Percentiles rank a stretch among this genome's conserved stretches.
Conservation (phyloP, 2,888 invertebrate genomes). For the Drosophila limbata region DNA sequence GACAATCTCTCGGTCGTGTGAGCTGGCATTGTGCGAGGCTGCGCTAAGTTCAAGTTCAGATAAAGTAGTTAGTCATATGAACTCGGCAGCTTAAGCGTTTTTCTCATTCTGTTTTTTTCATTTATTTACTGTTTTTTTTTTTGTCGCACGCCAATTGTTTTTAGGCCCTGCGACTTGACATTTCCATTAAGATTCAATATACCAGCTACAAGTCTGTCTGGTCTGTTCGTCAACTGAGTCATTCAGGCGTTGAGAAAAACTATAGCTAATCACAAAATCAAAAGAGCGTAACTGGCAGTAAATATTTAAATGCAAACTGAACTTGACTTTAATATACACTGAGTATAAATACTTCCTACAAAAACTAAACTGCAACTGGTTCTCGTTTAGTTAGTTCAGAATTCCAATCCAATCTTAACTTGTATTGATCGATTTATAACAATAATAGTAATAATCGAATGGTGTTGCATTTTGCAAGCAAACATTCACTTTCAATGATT, state of each 20-base stretch:
- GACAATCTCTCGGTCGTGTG: constrained; percentile 20
- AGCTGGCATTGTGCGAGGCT: constrained; percentile 22
- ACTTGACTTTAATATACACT: constrained; percentile 14
- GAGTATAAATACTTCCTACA: constrained; percentile 8
- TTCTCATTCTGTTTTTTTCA: constrained; percentile 3
- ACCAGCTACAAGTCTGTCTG: not conserved
- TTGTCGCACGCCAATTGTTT: constrained; percentile 27
- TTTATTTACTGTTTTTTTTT: not conserved
- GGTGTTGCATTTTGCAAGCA: constrained; percentile 17
- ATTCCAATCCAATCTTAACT: not conserved
- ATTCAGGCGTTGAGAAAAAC: constrained; percentile 22
- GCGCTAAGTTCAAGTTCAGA: constrained; percentile 37
- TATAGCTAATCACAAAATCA: constrained; percentile 20
- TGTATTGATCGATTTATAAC: not conserved
- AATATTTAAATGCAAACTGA: constrained; percentile 24
- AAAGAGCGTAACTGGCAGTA: constrained; percentile 26
- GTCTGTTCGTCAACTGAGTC: constrained; percentile 14
- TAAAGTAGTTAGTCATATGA: constrained; percentile 26
- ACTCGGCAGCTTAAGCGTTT: constrained; percentile 19
- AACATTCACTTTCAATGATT: constrained; percentile 28
- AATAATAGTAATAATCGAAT: constrained; percentile 3
- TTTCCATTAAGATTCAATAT: constrained; percentile 5
- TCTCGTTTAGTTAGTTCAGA: not conserved
- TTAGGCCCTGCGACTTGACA: constrained; percentile 8
- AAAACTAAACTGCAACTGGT: not conserved